These are phyloP conservation scores for Diceros bicornis DNA, from an alignment of 2,797 vertebrate genomes.

Conservation along the genomic window DNA sequence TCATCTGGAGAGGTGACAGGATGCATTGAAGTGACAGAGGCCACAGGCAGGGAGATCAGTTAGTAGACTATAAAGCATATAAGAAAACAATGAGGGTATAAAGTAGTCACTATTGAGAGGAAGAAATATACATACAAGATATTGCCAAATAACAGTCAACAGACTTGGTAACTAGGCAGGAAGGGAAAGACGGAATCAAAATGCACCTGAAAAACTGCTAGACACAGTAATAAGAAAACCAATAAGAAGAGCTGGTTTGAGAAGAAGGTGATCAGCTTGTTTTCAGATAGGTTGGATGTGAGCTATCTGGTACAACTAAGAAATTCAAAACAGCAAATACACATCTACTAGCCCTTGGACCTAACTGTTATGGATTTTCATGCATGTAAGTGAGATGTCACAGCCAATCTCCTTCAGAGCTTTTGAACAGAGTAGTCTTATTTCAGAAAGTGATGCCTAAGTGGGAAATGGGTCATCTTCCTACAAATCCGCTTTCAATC, in stretches of 20 bases:
- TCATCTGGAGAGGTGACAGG: background rate
- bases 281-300: background rate
- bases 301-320: conserved; percentile 1
- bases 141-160: background rate
- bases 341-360: background rate
- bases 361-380: conserved; percentile 64
- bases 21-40: background rate
- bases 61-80: background rate
- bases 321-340: conserved; percentile 41
- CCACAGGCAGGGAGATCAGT: background rate
- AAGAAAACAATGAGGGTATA: background rate
- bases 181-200: conserved; percentile 5
- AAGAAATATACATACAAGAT: background rate
- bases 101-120: conserved; percentile 39
- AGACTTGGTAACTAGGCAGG: background rate
- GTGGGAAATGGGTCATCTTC: conserved; percentile 37
- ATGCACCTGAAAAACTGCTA: background rate
- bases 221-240: conserved; percentile 2
- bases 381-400: conserved; percentile 63
- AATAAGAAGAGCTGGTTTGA: background rate
- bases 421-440: conserved; percentile 22
- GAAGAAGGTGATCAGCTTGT: conserved; percentile 4
- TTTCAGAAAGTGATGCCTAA: conserved; percentile 55
- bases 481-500: conserved; percentile 19
- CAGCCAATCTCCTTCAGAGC: conserved; percentile 22